These are phyloP conservation scores for Carassius auratus DNA, from an alignment of 2,113 vertebrate genomes.

Conservation along the genomic window DNA sequence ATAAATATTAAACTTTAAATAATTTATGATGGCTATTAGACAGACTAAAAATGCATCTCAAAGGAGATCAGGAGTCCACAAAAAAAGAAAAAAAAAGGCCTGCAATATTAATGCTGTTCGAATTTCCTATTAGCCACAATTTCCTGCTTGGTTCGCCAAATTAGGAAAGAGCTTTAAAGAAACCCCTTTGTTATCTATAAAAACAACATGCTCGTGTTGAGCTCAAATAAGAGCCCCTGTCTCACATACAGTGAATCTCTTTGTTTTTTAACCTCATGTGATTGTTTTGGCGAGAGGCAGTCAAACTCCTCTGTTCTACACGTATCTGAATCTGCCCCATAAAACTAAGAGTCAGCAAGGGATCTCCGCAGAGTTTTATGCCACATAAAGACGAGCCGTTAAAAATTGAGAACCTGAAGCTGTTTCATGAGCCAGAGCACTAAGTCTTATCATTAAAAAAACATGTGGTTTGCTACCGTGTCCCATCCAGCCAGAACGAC, in stretches of 20 bases:
- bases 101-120: background rate
- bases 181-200: background rate
- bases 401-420: conserved; percentile 53
- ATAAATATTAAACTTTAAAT: conserved; percentile 5
- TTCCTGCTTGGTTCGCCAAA: background rate
- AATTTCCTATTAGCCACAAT: background rate
- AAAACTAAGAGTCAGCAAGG: conserved; percentile 32
- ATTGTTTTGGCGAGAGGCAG: background rate
- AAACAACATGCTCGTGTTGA: background rate
- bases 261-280: background rate
- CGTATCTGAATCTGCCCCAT: background rate
- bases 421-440: conserved; percentile 50
- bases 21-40: conserved; percentile 4
- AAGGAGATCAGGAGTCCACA: background rate
- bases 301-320: conserved; percentile 18
- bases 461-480: conserved; percentile 49
- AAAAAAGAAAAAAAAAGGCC: background rate
- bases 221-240: background rate
- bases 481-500: conserved; percentile 5
- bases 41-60: background rate
- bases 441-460: conserved; percentile 57
- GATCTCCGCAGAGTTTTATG: conserved; percentile 29
- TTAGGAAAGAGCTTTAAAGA: background rate
- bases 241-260: background rate
- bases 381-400: conserved; percentile 40